Percentiles rank a stretch among this genome's conserved stretches.
These are phyloP conservation scores for Podarcis muralis DNA, from an alignment of 2,113 vertebrate species.

Conservation along the genomic window DNA sequence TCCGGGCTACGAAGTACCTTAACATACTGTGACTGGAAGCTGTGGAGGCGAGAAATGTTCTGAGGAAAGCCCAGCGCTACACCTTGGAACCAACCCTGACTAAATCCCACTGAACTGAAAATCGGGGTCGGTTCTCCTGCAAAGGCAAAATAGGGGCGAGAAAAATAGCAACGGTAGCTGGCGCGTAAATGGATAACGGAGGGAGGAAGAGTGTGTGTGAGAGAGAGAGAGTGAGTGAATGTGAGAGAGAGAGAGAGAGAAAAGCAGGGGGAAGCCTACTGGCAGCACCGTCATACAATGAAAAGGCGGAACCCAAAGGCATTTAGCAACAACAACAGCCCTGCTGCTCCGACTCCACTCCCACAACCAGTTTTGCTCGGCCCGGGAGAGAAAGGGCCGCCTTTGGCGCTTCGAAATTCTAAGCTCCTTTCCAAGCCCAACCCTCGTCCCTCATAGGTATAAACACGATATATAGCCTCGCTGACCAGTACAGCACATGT, in stretches of 20 bases:
- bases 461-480: too few relatives aligned
- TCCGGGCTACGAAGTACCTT: neutral
- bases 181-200: neutral
- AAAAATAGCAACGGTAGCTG: neutral
- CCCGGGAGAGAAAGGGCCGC: too few relatives aligned
- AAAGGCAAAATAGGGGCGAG: neutral
- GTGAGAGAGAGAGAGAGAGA: too few relatives aligned
- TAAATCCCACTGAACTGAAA: neutral
- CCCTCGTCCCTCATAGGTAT: neutral
- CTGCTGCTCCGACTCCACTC: neutral
- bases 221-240: too few relatives aligned
- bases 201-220: too few relatives aligned
- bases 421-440: neutral
- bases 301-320: neutral
- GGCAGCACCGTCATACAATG: neutral
- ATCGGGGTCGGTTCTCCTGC: neutral
- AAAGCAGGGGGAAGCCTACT: neutral
- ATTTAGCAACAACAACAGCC: neutral
- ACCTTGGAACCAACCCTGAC: neutral
- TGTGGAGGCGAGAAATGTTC: neutral
- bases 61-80: neutral
- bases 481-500: fast-evolving
- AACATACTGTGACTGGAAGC: neutral
- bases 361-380: neutral
- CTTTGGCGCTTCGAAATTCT: neutral